These are phyloP conservation scores for Loris lydekkerianus DNA, from an alignment of 2,797 vertebrate genomes.

Conservation along the genomic window DNA sequence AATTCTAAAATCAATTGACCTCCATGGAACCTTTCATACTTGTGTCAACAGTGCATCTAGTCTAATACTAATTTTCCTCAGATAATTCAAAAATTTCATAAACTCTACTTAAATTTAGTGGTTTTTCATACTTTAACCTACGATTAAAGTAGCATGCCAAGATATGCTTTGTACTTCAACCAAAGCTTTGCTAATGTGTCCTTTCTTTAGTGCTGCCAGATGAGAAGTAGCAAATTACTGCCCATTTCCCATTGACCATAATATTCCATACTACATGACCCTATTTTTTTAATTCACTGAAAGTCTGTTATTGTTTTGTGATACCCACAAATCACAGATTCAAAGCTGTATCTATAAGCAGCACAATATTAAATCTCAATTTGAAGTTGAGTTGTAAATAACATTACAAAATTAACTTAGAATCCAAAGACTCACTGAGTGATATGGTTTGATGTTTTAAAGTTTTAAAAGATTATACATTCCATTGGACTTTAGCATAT, in stretches of 20 bases:
- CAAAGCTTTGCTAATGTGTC: neutral
- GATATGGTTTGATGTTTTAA: neutral
- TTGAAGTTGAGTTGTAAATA: slow-evolving; percentile 15
- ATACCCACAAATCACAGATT: neutral
- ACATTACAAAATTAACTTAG: slow-evolving; percentile 35
- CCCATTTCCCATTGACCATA: neutral
- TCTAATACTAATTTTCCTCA: slow-evolving; percentile 2
- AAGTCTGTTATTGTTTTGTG: neutral
- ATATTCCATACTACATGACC: neutral
- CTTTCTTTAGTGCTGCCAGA: neutral
- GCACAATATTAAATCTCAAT: neutral
- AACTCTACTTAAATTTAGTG: neutral
- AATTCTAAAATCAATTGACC: neutral
- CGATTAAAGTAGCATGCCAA: neutral
- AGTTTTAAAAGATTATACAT: slow-evolving; percentile 25
- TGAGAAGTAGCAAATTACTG: neutral
- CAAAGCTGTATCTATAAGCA: neutral
- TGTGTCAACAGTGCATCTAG: neutral
- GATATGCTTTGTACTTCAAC: slow-evolving; percentile 40
- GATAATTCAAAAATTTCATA: slow-evolving; percentile 36
- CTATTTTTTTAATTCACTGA: neutral
- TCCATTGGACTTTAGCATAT: slow-evolving; percentile 30
- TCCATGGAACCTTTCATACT: neutral
- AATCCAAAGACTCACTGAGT: neutral
- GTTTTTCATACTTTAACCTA: neutral